Conservation (phyloP, 2,888 invertebrate species). For the Sturmia bella region DNA sequence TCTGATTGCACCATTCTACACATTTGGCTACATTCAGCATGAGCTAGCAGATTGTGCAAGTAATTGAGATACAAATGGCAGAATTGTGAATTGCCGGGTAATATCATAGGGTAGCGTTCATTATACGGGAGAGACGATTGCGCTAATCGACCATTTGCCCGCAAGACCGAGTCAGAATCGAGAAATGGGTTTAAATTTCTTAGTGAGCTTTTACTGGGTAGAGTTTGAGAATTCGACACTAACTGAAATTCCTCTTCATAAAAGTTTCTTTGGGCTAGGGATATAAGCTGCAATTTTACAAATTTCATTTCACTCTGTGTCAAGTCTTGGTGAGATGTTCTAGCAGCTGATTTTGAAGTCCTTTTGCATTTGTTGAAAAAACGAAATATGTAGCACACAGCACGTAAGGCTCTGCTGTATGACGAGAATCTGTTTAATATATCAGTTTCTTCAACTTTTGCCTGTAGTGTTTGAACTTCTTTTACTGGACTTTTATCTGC, state of each 20-base stretch:
- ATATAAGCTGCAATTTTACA: background rate
- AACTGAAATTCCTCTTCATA: conserved; percentile 4
- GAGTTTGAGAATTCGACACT: background rate
- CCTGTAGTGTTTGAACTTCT: background rate
- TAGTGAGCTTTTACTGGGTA: conserved; percentile 7
- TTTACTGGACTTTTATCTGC: background rate
- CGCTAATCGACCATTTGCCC: conserved; percentile 6
- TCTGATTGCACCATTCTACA: conserved; percentile 25
- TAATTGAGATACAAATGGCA: background rate
- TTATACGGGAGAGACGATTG: background rate
- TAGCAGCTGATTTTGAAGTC: too few species aligned
- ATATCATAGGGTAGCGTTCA: background rate
- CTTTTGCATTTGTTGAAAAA: background rate
- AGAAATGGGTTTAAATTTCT: background rate
- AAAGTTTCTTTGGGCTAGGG: background rate
- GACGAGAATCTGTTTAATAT: conserved; percentile 1
- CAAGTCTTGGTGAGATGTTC: background rate
- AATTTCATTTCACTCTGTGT: background rate
- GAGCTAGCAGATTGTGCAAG: background rate
- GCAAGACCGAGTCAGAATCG: background rate
- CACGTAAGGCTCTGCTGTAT: background rate
- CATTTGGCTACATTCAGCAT: conserved; percentile 11
- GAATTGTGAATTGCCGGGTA: background rate
- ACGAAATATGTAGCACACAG: conserved; percentile 12
- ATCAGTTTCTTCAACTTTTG: background rate